Conservation (phyloP, 1,140 invertebrate genomes). For the Dryas iulia region DNA sequence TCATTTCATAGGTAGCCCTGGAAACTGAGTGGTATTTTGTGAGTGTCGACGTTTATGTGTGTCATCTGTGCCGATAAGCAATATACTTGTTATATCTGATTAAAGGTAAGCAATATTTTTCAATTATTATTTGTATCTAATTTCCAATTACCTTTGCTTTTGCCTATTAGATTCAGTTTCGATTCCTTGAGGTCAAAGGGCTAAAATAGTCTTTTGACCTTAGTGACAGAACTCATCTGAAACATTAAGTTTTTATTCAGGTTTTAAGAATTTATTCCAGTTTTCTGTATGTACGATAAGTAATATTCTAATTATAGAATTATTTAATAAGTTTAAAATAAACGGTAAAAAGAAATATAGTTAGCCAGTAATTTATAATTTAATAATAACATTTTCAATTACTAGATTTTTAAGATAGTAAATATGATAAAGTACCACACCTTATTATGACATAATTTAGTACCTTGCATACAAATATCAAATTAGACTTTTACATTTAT, state of each 20-base stretch:
- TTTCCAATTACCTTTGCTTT: background rate
- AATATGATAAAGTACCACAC: background rate
- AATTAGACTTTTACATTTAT: background rate
- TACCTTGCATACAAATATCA: background rate
- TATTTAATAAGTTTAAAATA: background rate
- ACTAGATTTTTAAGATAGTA: background rate
- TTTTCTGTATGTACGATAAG: background rate
- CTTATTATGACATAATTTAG: background rate
- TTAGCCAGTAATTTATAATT: background rate
- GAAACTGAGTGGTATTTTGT: slow-evolving; percentile 41
- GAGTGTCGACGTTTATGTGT: slow-evolving; percentile 40
- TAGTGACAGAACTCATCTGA: background rate
- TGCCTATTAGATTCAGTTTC: slow-evolving; percentile 8
- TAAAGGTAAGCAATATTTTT: slow-evolving; percentile 32
- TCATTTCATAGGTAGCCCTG: slow-evolving; percentile 9
- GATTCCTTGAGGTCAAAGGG: background rate
- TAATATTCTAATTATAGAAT: background rate
- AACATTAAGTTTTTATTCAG: background rate
- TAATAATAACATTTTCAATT: background rate
- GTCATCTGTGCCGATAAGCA: slow-evolving; percentile 34
- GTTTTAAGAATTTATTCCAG: background rate
- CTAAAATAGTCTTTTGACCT: background rate
- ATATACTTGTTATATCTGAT: slow-evolving; percentile 33
- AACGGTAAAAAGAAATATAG: background rate
- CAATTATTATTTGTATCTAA: background rate